A percentile compares a stretch with the other conserved stretches of the same genome.
Evolutionary conservation across 2,888 invertebrate genomes (phyloP).

Genomic region (Brachyopa scutellaris): DNA sequence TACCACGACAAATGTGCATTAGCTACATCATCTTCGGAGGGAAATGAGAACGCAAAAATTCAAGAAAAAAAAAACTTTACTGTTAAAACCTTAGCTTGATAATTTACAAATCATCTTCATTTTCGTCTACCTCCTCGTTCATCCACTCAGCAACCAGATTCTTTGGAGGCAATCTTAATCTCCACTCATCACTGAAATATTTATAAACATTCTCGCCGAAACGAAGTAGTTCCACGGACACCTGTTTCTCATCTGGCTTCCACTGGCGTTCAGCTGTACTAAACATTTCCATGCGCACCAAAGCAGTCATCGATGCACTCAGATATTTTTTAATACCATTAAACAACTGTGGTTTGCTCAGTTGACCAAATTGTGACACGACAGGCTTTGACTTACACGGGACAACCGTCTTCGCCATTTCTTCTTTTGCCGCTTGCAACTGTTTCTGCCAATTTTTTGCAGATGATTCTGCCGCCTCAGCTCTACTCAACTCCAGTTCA

Average conservation of each 20-base stretch:
- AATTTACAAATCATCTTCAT: constrained; percentile 76
- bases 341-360: constrained; percentile 79
- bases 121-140: constrained; percentile 68
- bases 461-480: background rate
- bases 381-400: background rate
- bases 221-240: constrained; percentile 77
- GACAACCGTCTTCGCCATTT: background rate
- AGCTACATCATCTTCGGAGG: too few relatives aligned
- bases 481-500: background rate
- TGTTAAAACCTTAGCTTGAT: too few relatives aligned
- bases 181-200: constrained; percentile 80
- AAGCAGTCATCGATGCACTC: constrained; percentile 78
- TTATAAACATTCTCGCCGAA: constrained; percentile 78
- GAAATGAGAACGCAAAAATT: too few relatives aligned
- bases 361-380: background rate
- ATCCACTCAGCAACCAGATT: constrained; percentile 77
- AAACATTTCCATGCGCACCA: constrained; percentile 82
- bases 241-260: constrained; percentile 79
- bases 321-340: constrained; percentile 80
- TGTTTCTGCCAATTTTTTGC: constrained; percentile 4
- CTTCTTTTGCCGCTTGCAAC: background rate
- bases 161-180: constrained; percentile 79
- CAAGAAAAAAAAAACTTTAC: too few relatives aligned
- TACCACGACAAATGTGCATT: too few relatives aligned
- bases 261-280: constrained; percentile 78